Evolutionary conservation across 2,888 invertebrate species (phyloP), one percentile per base, ranked within the genome.

Genomic region (Marasmarcha lunaedactyla): DNA sequence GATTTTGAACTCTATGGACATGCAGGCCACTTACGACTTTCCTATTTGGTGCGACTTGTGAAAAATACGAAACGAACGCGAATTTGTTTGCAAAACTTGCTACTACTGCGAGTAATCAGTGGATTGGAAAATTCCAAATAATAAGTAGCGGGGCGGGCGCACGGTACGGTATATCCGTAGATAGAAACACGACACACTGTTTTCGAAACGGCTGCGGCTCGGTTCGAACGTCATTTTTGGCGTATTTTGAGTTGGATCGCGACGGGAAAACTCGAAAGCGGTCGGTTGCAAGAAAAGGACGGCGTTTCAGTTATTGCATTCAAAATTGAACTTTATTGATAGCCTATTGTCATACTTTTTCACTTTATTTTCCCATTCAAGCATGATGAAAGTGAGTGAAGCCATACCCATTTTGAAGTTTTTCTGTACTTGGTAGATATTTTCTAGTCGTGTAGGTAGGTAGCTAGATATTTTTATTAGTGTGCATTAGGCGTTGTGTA

Each of bases 101-200:
- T 63, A 66, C 64, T 54, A 58, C 46, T 52, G 51, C 57, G 62
- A 63, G 56, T 67, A 64, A 66, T 83, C 85, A 81, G 84, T 85
- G 83, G 78, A 84, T 86, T 85, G 87, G 87, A 87, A 87, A 87
- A 86, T 87, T 87, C 85, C 86, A 73, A 85, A 74, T 71, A 71
- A 64, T 64, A 63, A 64, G 63, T 63, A 58, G 64, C 61, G 64
- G 30, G 65, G 63, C 66, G 67, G 55, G 67, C 77, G 67, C 74
- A 74, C 71, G 65, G 63, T 73, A 74, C 71, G 65, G 63, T 65
- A 56, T 14, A 13, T 60, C 71, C 64, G 71, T 61, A 58, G 67
- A 63, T 66, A 64, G 73, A 72, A 72, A 69, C 79, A 67, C 74
- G 78, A 71, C 63, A 73, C 69, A 81, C 78, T 79, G 79, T 81